Evolutionary conservation across 1,140 invertebrate genomes (phyloP).

Genomic region (Zaprionus capensis): DNA sequence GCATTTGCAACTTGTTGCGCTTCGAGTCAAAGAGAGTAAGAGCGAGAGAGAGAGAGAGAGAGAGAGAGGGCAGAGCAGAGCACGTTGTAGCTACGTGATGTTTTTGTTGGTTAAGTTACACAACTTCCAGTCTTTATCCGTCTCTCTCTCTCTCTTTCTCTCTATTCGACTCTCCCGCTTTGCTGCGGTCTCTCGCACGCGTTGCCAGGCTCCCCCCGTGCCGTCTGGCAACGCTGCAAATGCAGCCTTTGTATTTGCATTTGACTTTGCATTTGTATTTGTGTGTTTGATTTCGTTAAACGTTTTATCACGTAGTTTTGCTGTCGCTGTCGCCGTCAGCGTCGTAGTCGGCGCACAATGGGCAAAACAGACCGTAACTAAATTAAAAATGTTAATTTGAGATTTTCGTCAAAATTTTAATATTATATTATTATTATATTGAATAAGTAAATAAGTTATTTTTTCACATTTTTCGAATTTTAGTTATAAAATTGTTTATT

Average conservation of each 20-base stretch:
- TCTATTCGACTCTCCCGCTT: conserved; percentile 40
- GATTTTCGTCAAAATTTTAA: too few species aligned
- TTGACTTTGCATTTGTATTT: conserved; percentile 47
- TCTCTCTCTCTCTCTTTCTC: neutral
- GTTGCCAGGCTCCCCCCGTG: conserved; percentile 10
- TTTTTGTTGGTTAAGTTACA: conserved; percentile 66
- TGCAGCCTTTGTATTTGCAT: conserved; percentile 8
- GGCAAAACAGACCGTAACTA: too few species aligned
- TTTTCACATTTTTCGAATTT: too few species aligned
- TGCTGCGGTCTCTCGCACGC: conserved; percentile 36
- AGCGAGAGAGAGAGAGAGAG: conserved; percentile 2
- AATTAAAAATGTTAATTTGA: too few species aligned
- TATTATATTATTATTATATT: too few species aligned
- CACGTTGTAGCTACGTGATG: conserved; percentile 77
- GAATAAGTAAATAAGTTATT: too few species aligned
- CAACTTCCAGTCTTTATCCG: conserved; percentile 53
- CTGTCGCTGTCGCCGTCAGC: conserved; percentile 4
- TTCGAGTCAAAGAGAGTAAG: conserved; percentile 10
- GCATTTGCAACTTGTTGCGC: conserved; percentile 73
- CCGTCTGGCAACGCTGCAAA: conserved; percentile 7
- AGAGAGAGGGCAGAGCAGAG: conserved; percentile 1
- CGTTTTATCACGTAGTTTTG: conserved; percentile 75
- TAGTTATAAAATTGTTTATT: too few species aligned
- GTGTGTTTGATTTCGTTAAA: conserved; percentile 66
- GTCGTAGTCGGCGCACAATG: neutral